Evolutionary conservation across 2,888 invertebrate species (phyloP), one percentile per base, ranked within the genome.

Genomic region (Crioceris asparagi): DNA sequence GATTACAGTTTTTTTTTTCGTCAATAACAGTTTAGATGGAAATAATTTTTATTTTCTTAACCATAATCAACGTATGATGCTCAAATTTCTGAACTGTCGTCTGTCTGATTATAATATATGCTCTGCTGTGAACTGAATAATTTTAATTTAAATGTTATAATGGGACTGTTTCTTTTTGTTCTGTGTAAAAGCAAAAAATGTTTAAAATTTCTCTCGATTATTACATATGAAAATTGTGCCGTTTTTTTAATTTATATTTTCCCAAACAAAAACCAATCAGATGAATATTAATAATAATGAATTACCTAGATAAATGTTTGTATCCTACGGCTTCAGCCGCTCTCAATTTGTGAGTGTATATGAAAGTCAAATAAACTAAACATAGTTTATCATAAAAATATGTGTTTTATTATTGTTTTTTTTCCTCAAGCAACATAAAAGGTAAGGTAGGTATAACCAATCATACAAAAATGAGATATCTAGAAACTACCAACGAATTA

Each of bases 301-400:
- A 61, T 62, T n/a, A n/a, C 62, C 61, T 66, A 66, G 66, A 64
- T 66, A 66, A 66, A 66, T 66, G 66, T 66, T 65, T 65, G 66
- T 66, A 66, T 65, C 65, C 66, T 65, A 63, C 64, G 66, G 65
- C 65, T 64, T 62, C 57, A 55, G 65, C 64, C 64, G 62, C 64
- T 66, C 66, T 66, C 66, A 65, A 62, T 64, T 65, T 65, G 66
- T 66, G 66, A 66, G 65, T 66, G 66, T 66, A 65, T 65, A 65
- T 65, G 65, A 66, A 66, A 65, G 66, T 66, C 65, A 66, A 66
- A 66, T 66, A 66, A 66, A 66, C 66, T 65, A 64, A 64, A 66
- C n/a, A n/a, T 66, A 66, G 66, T 66, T 66, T 66, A 66, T 66
- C 65, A 66, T 66, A 66, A 40, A n/a, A n/a, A n/a, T n/a, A n/a